Conservation (phyloP, 2,888 invertebrate genomes). For the Plusia festucae region DNA sequence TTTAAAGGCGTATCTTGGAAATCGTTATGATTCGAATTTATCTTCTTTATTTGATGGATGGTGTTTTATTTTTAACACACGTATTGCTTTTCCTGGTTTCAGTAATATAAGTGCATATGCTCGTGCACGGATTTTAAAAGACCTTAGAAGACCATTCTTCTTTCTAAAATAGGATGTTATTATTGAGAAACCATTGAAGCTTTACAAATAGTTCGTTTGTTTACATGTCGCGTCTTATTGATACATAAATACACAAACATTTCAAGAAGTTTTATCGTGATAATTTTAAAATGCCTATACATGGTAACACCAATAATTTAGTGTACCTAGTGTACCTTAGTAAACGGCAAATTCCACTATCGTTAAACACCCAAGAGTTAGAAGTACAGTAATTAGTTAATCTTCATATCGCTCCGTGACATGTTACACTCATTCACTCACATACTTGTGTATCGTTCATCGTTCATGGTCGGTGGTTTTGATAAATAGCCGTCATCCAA, state of each 20-base stretch:
- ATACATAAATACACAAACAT: too few relatives aligned
- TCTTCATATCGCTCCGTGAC: not conserved
- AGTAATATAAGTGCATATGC: not conserved
- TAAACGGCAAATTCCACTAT: not conserved
- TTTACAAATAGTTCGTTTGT: too few relatives aligned
- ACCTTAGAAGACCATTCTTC: not conserved
- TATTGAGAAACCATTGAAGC: too few relatives aligned
- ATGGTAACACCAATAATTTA: too few relatives aligned
- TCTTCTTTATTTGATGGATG: not conserved
- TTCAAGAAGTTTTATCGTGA: too few relatives aligned
- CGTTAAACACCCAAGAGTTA: not conserved
- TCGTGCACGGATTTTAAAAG: not conserved
- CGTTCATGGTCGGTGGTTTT: conserved; percentile 41
- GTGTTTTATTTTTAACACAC: not conserved
- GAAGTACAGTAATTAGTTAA: not conserved
- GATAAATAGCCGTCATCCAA: conserved; percentile 48
- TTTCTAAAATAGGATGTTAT: not conserved
- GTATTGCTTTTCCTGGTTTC: not conserved
- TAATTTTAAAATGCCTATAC: too few relatives aligned
- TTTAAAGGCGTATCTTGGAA: conserved; percentile 12
- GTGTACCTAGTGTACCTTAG: not conserved
- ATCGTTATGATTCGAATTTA: conserved; percentile 13
- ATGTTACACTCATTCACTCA: conserved; percentile 20
- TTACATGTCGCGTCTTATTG: too few relatives aligned
- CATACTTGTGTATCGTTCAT: conserved; percentile 33